Conservation (phyloP, 2,797 vertebrate species). For the Eulemur rubriventer region DNA sequence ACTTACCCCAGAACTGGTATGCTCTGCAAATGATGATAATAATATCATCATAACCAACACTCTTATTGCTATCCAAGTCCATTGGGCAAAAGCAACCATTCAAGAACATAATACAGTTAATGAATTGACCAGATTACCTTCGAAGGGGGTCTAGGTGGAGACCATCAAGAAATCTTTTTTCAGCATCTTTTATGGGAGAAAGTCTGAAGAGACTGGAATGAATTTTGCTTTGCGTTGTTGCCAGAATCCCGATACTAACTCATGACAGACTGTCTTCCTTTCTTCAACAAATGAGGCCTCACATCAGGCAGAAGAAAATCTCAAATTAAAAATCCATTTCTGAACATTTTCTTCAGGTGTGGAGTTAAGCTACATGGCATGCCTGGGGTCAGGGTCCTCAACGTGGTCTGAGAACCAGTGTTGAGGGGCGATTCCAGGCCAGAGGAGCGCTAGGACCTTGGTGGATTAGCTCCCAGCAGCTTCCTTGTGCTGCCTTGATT, state of each 20-base stretch:
- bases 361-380: neutral
- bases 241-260: neutral
- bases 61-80: neutral
- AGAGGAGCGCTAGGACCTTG: neutral
- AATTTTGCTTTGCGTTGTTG: neutral
- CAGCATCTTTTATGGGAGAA: neutral
- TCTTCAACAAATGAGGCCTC: neutral
- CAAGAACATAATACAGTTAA: neutral
- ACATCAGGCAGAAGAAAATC: neutral
- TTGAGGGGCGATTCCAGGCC: neutral
- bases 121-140: neutral
- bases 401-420: neutral
- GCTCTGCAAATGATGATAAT: neutral
- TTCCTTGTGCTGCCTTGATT: neutral
- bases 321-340: neutral
- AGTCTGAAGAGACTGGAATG: neutral
- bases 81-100: neutral
- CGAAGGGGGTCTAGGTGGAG: neutral
- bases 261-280: neutral
- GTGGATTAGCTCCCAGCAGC: neutral
- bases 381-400: neutral
- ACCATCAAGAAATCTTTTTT: neutral
- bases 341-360: neutral
- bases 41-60: too few relatives aligned
- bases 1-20: neutral